Evolutionary conservation across 2,797 vertebrate species (phyloP).

Genomic region (Salarias fasciatus): DNA sequence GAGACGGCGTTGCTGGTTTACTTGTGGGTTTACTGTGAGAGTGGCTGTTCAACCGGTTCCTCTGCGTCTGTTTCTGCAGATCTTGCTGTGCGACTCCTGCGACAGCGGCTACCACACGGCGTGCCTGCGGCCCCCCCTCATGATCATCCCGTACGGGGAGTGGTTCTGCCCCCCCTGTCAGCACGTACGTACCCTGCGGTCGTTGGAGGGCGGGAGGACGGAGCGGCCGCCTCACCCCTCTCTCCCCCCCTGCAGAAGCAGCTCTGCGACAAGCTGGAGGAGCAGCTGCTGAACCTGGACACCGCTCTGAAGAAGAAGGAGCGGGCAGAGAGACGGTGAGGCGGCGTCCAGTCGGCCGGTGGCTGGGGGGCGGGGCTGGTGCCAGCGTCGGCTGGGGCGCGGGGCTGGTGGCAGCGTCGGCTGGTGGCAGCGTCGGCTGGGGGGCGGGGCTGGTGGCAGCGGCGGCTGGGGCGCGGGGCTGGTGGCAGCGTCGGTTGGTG

Average conservation of each 20-base stretch:
- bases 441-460: no score
- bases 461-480: no score
- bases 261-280: constrained; percentile 94
- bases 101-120: constrained; percentile 98
- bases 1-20: no score
- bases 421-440: no score
- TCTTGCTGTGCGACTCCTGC: constrained; percentile 95
- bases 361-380: no score
- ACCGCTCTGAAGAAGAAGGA: constrained; percentile 96
- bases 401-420: no score
- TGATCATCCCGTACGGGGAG: constrained; percentile 98
- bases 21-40: no score
- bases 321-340: constrained; percentile 92
- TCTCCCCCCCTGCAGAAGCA: constrained; percentile 88
- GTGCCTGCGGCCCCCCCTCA: constrained; percentile 95
- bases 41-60: no score
- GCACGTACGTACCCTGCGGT: constrained; percentile 87
- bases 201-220: no score
- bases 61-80: constrained; percentile 76
- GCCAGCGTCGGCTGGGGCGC: no score
- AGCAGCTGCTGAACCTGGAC: constrained; percentile 92
- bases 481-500: no score
- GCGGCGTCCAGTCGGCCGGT: neutral
- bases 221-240: no score
- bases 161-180: constrained; percentile 99